These are phyloP conservation scores for Misgurnus mizolepis DNA, from an alignment of 2,113 vertebrate genomes.

Conservation along the genomic window DNA sequence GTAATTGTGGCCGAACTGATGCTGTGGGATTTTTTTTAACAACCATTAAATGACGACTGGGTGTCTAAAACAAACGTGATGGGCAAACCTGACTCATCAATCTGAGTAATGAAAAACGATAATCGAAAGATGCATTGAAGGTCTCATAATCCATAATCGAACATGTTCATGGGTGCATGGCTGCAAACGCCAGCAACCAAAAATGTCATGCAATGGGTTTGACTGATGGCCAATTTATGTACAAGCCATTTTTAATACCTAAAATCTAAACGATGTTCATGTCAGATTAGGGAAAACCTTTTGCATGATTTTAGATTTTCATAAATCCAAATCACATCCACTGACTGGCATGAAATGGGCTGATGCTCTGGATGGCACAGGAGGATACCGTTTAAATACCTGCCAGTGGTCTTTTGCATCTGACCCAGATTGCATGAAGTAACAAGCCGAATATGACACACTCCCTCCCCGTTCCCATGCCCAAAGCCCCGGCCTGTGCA, in stretches of 20 bases:
- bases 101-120: slow-evolving; percentile 32
- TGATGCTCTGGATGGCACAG: neutral
- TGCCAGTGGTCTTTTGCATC: slow-evolving; percentile 24
- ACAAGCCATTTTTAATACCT: neutral
- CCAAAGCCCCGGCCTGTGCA: slow-evolving; percentile 49
- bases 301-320: slow-evolving; percentile 33
- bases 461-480: slow-evolving; percentile 26
- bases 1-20: slow-evolving; percentile 41
- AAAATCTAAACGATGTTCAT: neutral
- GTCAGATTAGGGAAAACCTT: neutral
- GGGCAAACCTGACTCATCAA: slow-evolving; percentile 35
- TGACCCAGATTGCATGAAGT: slow-evolving; percentile 47
- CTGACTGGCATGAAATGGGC: slow-evolving; percentile 18
- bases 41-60: slow-evolving; percentile 26
- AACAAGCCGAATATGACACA: slow-evolving; percentile 33
- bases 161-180: slow-evolving; percentile 44
- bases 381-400: slow-evolving; percentile 19
- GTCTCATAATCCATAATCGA: slow-evolving; percentile 37
- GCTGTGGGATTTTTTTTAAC: slow-evolving; percentile 17
- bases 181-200: slow-evolving; percentile 20
- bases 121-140: slow-evolving; percentile 35
- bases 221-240: neutral
- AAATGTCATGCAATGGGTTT: slow-evolving; percentile 34
- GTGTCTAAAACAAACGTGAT: slow-evolving; percentile 37
- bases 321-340: slow-evolving; percentile 35